These are phyloP conservation scores for Pyrocephalus nanus DNA, from an alignment of 2,797 vertebrate species.

Conservation along the genomic window DNA sequence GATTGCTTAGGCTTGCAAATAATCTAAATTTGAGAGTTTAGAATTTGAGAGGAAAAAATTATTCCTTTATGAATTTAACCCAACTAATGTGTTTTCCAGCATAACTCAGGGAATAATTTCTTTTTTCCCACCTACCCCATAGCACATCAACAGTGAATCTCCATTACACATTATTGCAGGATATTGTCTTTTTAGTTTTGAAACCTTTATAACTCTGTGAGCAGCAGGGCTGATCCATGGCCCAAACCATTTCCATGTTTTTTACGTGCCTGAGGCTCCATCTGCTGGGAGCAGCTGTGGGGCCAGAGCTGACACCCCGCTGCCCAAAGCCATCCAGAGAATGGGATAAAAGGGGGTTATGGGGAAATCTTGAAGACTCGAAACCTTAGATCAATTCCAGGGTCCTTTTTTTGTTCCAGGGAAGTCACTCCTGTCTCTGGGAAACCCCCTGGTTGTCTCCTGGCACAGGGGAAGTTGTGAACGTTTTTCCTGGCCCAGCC, in stretches of 20 bases:
- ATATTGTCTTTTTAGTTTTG: neutral
- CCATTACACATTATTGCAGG: neutral
- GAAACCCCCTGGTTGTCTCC: neutral
- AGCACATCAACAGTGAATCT: neutral
- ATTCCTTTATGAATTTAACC: neutral
- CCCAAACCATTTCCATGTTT: neutral
- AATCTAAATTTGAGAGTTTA: neutral
- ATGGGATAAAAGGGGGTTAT: fast-evolving
- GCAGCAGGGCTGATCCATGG: neutral
- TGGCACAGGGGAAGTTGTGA: neutral
- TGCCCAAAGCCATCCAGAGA: neutral
- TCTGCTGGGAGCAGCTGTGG: neutral
- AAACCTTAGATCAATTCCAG: neutral
- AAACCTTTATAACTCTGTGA: neutral
- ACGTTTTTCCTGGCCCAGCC: neutral
- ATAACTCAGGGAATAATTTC: neutral
- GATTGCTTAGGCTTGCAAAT: neutral
- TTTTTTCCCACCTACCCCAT: fast-evolving
- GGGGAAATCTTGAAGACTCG: neutral
- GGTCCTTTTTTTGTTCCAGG: neutral
- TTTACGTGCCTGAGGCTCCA: neutral
- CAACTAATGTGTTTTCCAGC: neutral
- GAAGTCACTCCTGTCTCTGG: neutral
- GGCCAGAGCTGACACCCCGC: neutral
- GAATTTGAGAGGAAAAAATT: neutral